Conservation (phyloP, 1,140 invertebrate genomes). For the Tetragnatha versicolor region DNA sequence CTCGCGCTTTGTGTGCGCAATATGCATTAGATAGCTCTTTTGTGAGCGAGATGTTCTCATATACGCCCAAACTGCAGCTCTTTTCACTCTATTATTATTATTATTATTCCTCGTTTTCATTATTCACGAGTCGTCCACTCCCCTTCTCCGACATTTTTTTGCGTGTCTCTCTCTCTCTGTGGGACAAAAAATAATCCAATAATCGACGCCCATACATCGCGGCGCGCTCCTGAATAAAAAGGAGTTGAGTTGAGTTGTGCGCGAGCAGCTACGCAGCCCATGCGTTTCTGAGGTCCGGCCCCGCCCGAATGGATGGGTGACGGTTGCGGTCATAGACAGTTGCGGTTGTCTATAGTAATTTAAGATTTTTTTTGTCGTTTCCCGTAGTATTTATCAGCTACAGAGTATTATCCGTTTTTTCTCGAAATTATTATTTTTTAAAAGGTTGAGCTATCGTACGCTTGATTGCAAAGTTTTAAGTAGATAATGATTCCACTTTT, state of each 20-base stretch:
- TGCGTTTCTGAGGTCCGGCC: background rate
- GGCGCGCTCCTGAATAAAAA: constrained; percentile 46
- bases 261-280: constrained; percentile 41
- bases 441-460: no score
- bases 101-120: constrained; percentile 40
- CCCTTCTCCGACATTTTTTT: constrained; percentile 16
- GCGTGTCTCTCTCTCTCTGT: background rate
- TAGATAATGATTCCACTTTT: no score
- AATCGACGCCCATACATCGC: constrained; percentile 23
- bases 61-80: constrained; percentile 25
- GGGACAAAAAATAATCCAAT: constrained; percentile 46
- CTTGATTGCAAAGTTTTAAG: no score
- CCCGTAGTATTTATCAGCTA: no score
- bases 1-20: constrained; percentile 36
- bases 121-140: background rate
- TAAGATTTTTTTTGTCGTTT: no score
- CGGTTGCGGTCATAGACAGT: no score
- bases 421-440: no score
- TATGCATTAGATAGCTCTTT: constrained; percentile 50
- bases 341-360: no score
- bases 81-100: constrained; percentile 41
- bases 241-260: constrained; percentile 44
- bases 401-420: no score
- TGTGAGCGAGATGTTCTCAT: constrained; percentile 36
- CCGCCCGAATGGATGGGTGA: constrained; percentile 3